A percentile compares a stretch with the other conserved stretches of the same genome.
phyloP scores from a whole-genome alignment of 2,888 invertebrate genomes.

The Papilio demoleus region DNA sequence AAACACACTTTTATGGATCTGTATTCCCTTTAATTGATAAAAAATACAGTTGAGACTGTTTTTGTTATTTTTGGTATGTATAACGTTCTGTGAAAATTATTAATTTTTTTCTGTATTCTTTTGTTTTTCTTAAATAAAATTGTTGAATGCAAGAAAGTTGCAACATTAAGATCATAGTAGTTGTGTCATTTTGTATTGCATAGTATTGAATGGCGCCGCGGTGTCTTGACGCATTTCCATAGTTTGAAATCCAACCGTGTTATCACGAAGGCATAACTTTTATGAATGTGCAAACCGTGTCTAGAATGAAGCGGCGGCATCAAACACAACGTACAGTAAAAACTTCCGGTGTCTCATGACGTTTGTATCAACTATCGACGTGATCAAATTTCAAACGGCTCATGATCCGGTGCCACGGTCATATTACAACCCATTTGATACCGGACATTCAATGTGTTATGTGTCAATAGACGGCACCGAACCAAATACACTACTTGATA shows the following conservation, averaged over 20 bases:
- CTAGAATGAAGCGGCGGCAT: not conserved
- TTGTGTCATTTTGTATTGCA: no score
- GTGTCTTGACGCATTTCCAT: not conserved
- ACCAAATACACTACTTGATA: no score
- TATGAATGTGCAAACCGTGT: not conserved
- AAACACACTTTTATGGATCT: conserved; percentile 23
- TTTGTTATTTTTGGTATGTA: not conserved
- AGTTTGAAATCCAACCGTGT: not conserved
- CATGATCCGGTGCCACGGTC: conserved; percentile 1
- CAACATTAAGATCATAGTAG: no score
- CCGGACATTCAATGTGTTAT: not conserved
- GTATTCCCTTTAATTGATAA: conserved; percentile 1
- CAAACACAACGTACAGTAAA: not conserved
- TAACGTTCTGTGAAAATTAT: no score
- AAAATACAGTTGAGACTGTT: not conserved
- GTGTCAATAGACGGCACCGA: no score
- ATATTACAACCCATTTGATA: conserved; percentile 15
- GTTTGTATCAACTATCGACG: not conserved
- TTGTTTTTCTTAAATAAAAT: no score
- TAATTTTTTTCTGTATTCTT: no score
- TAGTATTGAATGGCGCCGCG: not conserved
- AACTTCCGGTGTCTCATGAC: not conserved
- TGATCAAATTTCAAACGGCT: conserved; percentile 27
- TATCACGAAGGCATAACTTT: not conserved
- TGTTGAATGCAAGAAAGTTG: no score